Evolutionary conservation across 2,797 vertebrate genomes (phyloP).

Genomic region (Diplodus sargus): DNA sequence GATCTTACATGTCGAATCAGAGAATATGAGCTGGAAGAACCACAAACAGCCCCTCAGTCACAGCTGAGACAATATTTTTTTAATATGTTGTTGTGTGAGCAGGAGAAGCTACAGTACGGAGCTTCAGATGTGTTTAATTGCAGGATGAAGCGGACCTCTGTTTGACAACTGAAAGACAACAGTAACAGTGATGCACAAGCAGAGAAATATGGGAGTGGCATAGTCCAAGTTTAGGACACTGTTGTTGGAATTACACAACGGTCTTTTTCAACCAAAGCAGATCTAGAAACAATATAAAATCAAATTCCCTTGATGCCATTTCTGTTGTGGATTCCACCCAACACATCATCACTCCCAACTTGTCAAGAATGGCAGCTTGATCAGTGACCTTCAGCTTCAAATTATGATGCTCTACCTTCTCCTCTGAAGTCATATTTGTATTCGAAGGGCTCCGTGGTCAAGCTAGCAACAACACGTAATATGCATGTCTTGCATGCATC

Average conservation of each 20-base stretch:
- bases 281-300: not conserved
- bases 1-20: conserved; percentile 29
- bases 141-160: no score
- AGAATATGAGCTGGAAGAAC: conserved; percentile 34
- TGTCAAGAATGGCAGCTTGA: no score
- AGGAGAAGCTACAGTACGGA: not conserved
- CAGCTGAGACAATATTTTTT: conserved; percentile 18
- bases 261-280: not conserved
- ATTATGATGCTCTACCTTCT: no score
- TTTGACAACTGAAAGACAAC: not conserved
- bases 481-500: no score
- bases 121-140: conserved; percentile 1
- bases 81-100: not conserved
- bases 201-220: not conserved
- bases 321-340: not conserved
- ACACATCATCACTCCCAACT: no score
- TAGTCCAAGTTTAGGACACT: not conserved
- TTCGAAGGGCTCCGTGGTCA: no score
- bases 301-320: not conserved
- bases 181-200: not conserved
- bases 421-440: no score
- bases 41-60: not conserved
- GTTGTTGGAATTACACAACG: not conserved
- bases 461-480: no score
- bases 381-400: no score